A percentile compares a stretch with the other conserved stretches of the same genome.
Evolutionary conservation across 2,797 vertebrate genomes (phyloP).

Genomic region (Eospalax fontanierii): DNA sequence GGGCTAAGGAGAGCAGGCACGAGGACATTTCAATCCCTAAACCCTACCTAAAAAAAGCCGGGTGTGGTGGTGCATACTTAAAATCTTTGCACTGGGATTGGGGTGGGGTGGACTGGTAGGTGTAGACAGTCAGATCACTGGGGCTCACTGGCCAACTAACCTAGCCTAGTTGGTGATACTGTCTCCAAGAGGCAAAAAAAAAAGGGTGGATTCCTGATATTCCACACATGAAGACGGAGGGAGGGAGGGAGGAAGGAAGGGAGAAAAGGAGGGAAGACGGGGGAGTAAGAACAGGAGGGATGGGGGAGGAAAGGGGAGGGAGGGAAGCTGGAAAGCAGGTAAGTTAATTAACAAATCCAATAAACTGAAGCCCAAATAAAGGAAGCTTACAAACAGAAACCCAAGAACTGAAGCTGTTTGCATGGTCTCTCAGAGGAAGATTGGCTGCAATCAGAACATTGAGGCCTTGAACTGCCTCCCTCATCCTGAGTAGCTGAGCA

Average conservation of each 20-base stretch:
- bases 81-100: neutral
- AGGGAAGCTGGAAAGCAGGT: conserved; percentile 49
- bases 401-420: neutral
- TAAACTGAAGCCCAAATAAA: conserved; percentile 24
- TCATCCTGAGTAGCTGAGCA: neutral
- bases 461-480: neutral
- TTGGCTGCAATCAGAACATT: neutral
- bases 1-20: neutral
- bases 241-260: no score
- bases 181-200: neutral
- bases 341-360: conserved; percentile 6
- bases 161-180: neutral
- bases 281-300: no score
- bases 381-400: conserved; percentile 7
- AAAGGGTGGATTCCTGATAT: neutral
- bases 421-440: neutral
- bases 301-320: no score
- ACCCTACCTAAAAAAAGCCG: neutral
- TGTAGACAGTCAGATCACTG: neutral
- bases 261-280: no score
- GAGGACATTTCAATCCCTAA: neutral
- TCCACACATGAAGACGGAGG: no score
- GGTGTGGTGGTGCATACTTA: neutral
- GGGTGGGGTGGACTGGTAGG: no score
- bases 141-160: neutral